phyloP scores from a whole-genome alignment of 2,888 invertebrate genomes.

The Lycophotia porphyrea region DNA sequence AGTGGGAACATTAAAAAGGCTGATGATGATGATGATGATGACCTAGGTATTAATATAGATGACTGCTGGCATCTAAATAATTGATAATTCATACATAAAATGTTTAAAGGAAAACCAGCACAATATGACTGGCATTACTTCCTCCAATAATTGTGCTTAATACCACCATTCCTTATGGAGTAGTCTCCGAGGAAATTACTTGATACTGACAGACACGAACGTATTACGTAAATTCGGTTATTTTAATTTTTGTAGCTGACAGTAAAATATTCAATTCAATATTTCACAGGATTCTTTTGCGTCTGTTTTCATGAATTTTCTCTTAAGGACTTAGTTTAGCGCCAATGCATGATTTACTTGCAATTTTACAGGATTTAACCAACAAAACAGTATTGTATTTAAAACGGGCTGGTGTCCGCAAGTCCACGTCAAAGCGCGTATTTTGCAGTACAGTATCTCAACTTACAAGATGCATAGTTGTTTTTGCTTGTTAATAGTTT shows the following conservation, averaged over 20 bases:
- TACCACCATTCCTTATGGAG: slow-evolving; percentile 36
- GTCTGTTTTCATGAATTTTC: slow-evolving; percentile 5
- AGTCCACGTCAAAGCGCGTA: too few species aligned
- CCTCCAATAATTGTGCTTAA: slow-evolving; percentile 22
- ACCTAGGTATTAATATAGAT: too few species aligned
- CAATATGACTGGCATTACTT: slow-evolving; percentile 4
- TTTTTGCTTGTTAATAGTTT: background rate
- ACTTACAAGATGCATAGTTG: background rate
- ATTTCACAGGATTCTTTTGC: slow-evolving; percentile 22
- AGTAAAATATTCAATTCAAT: slow-evolving; percentile 54
- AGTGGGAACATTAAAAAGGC: too few species aligned
- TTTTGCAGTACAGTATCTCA: too few species aligned
- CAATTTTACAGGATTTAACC: background rate
- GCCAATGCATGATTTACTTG: background rate
- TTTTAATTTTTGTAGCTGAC: slow-evolving; percentile 47
- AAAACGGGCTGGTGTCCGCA: too few species aligned
- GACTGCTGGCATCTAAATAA: background rate
- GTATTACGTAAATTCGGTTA: slow-evolving; percentile 46
- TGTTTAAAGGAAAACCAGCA: background rate
- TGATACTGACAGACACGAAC: slow-evolving; percentile 28
- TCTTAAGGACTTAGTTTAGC: background rate
- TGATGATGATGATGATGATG: too few species aligned
- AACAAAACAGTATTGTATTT: too few species aligned
- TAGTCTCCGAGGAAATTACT: slow-evolving; percentile 55
- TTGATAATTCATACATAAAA: background rate